These are phyloP conservation scores for Bufo gargarizans DNA, from an alignment of 2,113 vertebrate species.

Conservation along the genomic window DNA sequence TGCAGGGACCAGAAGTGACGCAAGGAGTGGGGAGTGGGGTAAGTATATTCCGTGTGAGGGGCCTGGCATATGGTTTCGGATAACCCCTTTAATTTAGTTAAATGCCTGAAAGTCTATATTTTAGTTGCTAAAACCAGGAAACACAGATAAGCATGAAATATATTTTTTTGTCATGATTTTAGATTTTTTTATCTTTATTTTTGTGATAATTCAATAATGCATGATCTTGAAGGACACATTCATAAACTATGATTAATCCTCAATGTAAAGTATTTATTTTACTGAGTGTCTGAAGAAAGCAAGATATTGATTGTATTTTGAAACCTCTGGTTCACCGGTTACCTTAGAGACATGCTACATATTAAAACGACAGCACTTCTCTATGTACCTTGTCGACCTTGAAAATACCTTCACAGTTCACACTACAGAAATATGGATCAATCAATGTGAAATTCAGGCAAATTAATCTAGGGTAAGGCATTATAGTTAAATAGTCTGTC, in stretches of 20 bases:
- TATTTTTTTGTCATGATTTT: background rate
- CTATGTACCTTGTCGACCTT: slow-evolving; percentile 15
- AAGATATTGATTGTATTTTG: slow-evolving; percentile 47
- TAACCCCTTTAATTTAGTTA: background rate
- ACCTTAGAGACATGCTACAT: slow-evolving; percentile 49
- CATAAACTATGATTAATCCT: slow-evolving; percentile 39
- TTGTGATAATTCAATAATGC: background rate
- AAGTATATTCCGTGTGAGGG: too few relatives aligned
- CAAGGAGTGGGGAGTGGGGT: too few relatives aligned
- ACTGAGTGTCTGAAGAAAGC: slow-evolving; percentile 6
- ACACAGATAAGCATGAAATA: background rate
- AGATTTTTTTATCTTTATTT: background rate
- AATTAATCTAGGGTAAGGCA: slow-evolving; percentile 37
- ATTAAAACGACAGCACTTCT: slow-evolving; percentile 46
- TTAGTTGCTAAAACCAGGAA: background rate
- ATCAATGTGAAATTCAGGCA: slow-evolving; percentile 34
- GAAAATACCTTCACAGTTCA: slow-evolving; percentile 27
- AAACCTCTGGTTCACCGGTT: slow-evolving; percentile 39
- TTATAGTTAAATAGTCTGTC: slow-evolving; percentile 3
- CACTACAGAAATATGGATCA: slow-evolving; percentile 22
- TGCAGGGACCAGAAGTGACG: too few relatives aligned
- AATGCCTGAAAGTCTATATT: background rate
- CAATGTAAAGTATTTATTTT: slow-evolving; percentile 41
- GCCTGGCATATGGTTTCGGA: too few relatives aligned
- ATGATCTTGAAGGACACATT: slow-evolving; percentile 28